Base-by-base conservation (phyloP, 1,140 invertebrate species). In the Dendrolimus kikuchii region DNA sequence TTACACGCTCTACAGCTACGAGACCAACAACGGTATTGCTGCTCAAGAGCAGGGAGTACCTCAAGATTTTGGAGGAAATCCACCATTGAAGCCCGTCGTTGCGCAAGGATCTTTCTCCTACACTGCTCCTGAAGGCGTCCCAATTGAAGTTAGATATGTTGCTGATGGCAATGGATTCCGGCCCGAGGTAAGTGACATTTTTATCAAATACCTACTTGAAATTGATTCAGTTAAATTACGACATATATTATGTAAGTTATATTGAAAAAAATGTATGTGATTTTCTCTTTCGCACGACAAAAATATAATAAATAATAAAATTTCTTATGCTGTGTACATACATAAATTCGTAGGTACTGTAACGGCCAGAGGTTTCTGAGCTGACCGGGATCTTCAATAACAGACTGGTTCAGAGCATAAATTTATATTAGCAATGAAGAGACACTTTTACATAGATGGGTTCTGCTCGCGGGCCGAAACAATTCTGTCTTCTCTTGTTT, bases 81-180 rank as follows among this genome's bases (percentile, higher is more conserved):
- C 89, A 4, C 88, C 90, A 6, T 62, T 82, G n/a, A 47, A 62
- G 6, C 77, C 81, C 9, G 74, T 69, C n/a, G 83, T 84, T 7
- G 68, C 64, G 45, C 78, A 83, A 57, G 86, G 86, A 23, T 72
- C 78, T 42, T 88, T 80, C 76, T 77, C 78, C 38, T 88, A 74
- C 75, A 78, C 68, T 10, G 79, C 84, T 36, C 85, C 85, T 50
- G 64, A 82, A 55, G 60, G 60, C 10, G 10, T 62, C 42, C 61
- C 63, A 36, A 66, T 87, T 46, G 57, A 66, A 38, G 81, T 90
- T 46, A 67, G 57, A 53, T 90, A 89, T 65, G 67, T 86, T 46
- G 89, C 90, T 64, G 89, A 90, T 64, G 89, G 90, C 68, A 88
- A 89, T 57, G 90, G 90, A 62, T 90, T 88, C 82, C 89, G 89